Conservation (phyloP, 2,797 vertebrate species). For the Miichthys miiuy region DNA sequence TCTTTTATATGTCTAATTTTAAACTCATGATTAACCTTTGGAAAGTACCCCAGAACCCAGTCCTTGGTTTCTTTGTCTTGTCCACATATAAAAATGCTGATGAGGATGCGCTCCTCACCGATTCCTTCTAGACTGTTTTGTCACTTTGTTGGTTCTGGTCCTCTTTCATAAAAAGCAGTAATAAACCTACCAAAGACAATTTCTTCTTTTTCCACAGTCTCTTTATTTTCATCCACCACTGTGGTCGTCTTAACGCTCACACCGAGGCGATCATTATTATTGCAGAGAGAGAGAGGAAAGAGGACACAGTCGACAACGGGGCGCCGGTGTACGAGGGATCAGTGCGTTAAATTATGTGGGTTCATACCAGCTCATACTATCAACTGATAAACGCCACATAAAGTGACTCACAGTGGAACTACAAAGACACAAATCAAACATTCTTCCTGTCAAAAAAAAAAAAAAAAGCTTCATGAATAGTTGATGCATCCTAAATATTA, state of each 20-base stretch:
- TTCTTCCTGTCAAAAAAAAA: constrained; percentile 20
- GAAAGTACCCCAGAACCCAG: too few relatives aligned
- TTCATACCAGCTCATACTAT: constrained; percentile 13
- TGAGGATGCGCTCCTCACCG: too few relatives aligned
- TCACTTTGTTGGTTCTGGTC: too few relatives aligned
- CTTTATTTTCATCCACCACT: too few relatives aligned
- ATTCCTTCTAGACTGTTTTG: too few relatives aligned
- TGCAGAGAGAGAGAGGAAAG: constrained; percentile 50
- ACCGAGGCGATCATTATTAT: constrained; percentile 46
- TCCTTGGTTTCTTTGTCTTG: too few relatives aligned
- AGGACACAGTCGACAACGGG: not conserved
- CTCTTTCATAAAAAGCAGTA: too few relatives aligned
- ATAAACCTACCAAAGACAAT: too few relatives aligned
- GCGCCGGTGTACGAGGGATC: not conserved
- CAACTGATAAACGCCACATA: not conserved
- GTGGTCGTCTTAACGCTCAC: not conserved
- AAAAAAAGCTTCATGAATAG: not conserved
- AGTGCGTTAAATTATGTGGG: not conserved
- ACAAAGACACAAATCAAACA: not conserved
- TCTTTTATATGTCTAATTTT: too few relatives aligned
- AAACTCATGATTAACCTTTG: too few relatives aligned
- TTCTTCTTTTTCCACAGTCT: too few relatives aligned
- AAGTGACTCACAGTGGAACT: constrained; percentile 15
- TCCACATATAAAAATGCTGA: too few relatives aligned
- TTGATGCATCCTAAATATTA: not conserved